Percentiles rank a stretch among this genome's conserved stretches.
Evolutionary conservation across 1,140 invertebrate genomes (phyloP).

Genomic region (Amphibalanus amphitrite): DNA sequence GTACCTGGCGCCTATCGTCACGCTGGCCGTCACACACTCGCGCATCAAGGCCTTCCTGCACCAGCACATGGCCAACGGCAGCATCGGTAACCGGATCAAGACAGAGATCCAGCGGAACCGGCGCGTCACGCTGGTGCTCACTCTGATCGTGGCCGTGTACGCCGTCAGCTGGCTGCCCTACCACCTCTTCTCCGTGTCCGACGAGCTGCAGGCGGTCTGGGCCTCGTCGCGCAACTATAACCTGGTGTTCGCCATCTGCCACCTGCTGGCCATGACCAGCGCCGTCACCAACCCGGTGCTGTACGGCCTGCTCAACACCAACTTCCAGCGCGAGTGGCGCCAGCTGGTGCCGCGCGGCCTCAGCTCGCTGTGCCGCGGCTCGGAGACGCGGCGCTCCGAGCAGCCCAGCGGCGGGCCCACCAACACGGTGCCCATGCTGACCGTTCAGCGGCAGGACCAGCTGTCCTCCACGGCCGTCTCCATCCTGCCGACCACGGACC

Average conservation of each 20-base stretch:
- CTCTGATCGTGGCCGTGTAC: constrained; percentile 29
- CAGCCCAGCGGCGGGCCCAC: not conserved
- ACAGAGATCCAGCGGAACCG: constrained; percentile 32
- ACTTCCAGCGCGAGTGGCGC: constrained; percentile 28
- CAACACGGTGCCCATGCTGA: not conserved
- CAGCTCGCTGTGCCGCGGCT: constrained; percentile 22
- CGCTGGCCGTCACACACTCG: constrained; percentile 34
- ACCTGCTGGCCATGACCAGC: constrained; percentile 36
- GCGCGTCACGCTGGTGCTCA: constrained; percentile 32
- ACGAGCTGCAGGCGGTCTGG: constrained; percentile 21
- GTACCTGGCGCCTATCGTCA: constrained; percentile 35
- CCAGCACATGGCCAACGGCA: constrained; percentile 14
- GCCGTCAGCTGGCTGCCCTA: constrained; percentile 35
- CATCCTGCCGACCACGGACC: not conserved
- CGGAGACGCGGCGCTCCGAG: constrained; percentile 17
- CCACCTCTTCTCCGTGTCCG: constrained; percentile 33
- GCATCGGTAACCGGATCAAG: constrained; percentile 20
- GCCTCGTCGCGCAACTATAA: constrained; percentile 26
- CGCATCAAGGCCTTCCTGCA: constrained; percentile 32
- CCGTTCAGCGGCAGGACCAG: not conserved
- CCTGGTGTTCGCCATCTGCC: constrained; percentile 32
- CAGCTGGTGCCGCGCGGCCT: constrained; percentile 21
- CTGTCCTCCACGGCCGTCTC: not conserved
- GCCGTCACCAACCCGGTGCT: constrained; percentile 35
- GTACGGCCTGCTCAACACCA: constrained; percentile 38